A percentile compares a stretch with the other conserved stretches of the same genome.
Evolutionary conservation across 2,888 invertebrate species (phyloP).

Genomic region (Oscheius myriophilus): DNA sequence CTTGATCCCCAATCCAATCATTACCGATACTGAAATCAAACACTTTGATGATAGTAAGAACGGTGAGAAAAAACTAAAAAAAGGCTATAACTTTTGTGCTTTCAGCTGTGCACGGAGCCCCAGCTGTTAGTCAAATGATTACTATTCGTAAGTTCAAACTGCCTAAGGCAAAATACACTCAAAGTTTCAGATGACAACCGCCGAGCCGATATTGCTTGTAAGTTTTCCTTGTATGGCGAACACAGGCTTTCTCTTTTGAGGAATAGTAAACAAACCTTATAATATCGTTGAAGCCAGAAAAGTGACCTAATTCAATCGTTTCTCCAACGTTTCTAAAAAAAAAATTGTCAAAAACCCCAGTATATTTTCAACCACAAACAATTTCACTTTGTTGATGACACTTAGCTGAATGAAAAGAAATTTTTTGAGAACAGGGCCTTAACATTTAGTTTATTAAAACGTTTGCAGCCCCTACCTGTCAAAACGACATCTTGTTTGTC

Average conservation of each 20-base stretch:
- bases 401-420: constrained; percentile 6
- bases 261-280: too few species aligned
- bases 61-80: background rate
- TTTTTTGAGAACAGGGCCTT: background rate
- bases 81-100: background rate
- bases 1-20: constrained; percentile 31
- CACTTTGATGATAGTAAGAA: constrained; percentile 31
- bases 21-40: constrained; percentile 13
- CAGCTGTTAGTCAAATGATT: background rate
- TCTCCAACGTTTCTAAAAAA: too few species aligned
- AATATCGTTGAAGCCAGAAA: too few species aligned
- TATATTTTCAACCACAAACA: too few species aligned
- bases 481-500: constrained; percentile 42
- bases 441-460: background rate
- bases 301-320: too few species aligned
- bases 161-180: background rate
- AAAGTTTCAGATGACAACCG: constrained; percentile 17
- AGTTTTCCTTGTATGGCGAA: too few species aligned
- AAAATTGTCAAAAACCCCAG: too few species aligned
- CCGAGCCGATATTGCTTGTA: background rate
- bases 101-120: constrained; percentile 8
- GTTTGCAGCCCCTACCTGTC: constrained; percentile 27
- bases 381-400: too few species aligned
- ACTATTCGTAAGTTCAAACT: background rate
- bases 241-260: background rate